These are phyloP conservation scores for Battus philenor DNA, from an alignment of 1,140 invertebrate species.

Conservation along the genomic window DNA sequence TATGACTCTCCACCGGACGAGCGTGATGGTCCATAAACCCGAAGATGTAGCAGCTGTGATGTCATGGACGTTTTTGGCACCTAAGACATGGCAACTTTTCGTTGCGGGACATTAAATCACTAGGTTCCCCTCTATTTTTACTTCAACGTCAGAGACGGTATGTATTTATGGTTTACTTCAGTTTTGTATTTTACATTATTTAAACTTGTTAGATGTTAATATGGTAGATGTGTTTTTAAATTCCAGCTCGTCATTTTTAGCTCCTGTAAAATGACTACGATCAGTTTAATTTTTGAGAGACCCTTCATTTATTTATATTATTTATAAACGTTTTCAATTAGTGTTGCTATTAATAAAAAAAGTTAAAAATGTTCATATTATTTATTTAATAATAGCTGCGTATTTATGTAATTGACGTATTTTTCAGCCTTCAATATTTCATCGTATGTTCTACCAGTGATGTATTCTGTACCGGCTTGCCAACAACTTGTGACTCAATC, in stretches of 20 bases:
- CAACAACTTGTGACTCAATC: constrained; percentile 14
- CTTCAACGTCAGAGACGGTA: too few relatives aligned
- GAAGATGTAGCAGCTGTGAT: constrained; percentile 47
- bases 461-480: constrained; percentile 9
- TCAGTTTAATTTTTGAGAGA: too few relatives aligned
- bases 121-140: constrained; percentile 14
- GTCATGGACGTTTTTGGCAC: constrained; percentile 65
- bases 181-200: too few relatives aligned
- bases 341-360: neutral
- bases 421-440: neutral
- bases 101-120: constrained; percentile 43
- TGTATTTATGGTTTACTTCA: too few relatives aligned
- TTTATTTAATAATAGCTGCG: neutral
- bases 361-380: neutral
- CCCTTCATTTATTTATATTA: too few relatives aligned
- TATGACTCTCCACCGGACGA: constrained; percentile 53
- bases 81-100: constrained; percentile 33
- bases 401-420: neutral
- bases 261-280: too few relatives aligned
- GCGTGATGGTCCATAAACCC: constrained; percentile 62
- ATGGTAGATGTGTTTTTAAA: too few relatives aligned
- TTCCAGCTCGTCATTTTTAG: too few relatives aligned
- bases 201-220: too few relatives aligned
- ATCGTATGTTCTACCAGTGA: neutral
- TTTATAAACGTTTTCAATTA: too few relatives aligned